Base-by-base conservation (phyloP, 2,113 vertebrate genomes). In the Nothoprocta perdicaria region DNA sequence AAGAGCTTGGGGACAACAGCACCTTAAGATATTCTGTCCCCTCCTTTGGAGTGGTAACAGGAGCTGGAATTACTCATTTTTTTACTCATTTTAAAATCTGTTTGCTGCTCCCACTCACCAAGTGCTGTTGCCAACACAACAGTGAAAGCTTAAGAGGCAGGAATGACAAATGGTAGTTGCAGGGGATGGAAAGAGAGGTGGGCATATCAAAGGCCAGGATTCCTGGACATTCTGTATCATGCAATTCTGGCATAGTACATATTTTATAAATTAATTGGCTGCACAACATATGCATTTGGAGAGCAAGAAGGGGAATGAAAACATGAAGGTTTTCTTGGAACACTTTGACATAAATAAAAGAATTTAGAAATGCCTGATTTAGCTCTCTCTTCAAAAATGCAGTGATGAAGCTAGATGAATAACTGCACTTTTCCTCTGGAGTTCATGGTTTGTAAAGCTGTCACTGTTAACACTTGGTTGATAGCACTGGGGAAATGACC, bases 401-500 rank as follows among this genome's bases (percentile, higher is more conserved):
- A 65, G 53, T 84, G 75, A 84, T 91, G 84, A 94, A 92, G 60
- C 52, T 86, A 50, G 35, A 86, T 81, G 76, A 93, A 86, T 89
- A 95, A 91, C 86, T 90, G 46, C 63, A 66, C 76, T 90, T 94
- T 88, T 89, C 66, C 35, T 24, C 17, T 67, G 62, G 55, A 94
- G 88, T 74, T 92, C 88, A 82, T 0, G 9, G 93, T 91, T 94
- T 55, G 29, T 95, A 94, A 95, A 96, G 80, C 86, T 94, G 86
- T 92, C 95, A 94, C 46, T 4, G 24, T 60, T 80, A 80, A 76
- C 86, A 77, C 79, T 91, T 86, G 55, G 66, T 88, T 94, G 91
- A 92, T 82, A 92, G 81, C 92, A 60, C 73, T 58, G 75, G 92
- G 86, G 73, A 95, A 94, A 93, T 89, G 92, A 95, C 94, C n/a